Percentiles rank a stretch among this genome's conserved stretches.
These are phyloP conservation scores for Leucania comma DNA, from an alignment of 2,888 invertebrate genomes.

Conservation along the genomic window DNA sequence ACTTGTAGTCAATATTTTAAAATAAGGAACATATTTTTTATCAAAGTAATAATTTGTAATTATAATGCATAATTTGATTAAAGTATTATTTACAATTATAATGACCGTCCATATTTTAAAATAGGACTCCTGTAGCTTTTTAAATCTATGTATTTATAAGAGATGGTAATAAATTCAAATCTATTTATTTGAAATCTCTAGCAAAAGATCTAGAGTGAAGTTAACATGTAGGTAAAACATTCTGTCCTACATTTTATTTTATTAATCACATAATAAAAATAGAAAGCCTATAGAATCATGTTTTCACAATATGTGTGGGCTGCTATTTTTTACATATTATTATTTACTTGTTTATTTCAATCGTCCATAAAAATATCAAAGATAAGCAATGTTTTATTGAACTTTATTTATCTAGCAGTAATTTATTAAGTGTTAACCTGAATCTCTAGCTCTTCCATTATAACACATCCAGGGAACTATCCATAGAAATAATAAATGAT, in stretches of 20 bases:
- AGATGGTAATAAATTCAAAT: background rate
- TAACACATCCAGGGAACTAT: constrained; percentile 16
- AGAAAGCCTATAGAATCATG: too few species aligned
- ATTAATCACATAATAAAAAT: background rate
- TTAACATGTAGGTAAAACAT: background rate
- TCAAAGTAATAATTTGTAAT: constrained; percentile 2
- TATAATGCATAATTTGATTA: constrained; percentile 16
- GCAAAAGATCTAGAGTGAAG: constrained; percentile 2
- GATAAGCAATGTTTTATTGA: constrained; percentile 22
- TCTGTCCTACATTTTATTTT: background rate
- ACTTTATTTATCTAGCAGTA: constrained; percentile 4
- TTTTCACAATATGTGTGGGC: background rate
- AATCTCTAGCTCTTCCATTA: constrained; percentile 52
- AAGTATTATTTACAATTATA: constrained; percentile 23
- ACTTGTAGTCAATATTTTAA: constrained; percentile 14
- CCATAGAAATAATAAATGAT: constrained; percentile 9
- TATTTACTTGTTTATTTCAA: background rate
- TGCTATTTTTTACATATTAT: background rate
- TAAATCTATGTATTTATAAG: background rate
- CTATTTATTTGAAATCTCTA: constrained; percentile 17
- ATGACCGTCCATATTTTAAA: constrained; percentile 44
- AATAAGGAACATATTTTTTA: background rate
- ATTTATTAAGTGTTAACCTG: constrained; percentile 23
- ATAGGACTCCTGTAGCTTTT: constrained; percentile 4
- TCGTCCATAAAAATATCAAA: constrained; percentile 1